phyloP scores from a whole-genome alignment of 2,888 invertebrate genomes.

The Oligia fasciuncula region DNA sequence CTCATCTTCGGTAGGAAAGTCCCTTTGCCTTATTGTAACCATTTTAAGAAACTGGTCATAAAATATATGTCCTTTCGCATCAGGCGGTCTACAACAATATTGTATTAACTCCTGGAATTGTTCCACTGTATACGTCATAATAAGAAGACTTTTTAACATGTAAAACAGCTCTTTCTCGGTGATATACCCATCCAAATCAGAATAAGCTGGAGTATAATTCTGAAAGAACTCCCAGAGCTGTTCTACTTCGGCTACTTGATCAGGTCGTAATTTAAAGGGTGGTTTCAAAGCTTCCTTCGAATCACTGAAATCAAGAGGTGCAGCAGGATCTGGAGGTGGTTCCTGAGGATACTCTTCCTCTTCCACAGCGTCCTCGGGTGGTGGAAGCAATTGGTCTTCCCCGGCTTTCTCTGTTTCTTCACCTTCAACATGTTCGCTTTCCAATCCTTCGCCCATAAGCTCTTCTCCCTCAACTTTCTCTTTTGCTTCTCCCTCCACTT shows the following conservation, averaged over 20 bases:
- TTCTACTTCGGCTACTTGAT: slow-evolving; percentile 84
- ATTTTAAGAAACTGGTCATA: slow-evolving; percentile 85
- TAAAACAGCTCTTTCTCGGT: slow-evolving; percentile 84
- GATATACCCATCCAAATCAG: slow-evolving; percentile 81
- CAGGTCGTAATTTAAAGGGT: slow-evolving; percentile 80
- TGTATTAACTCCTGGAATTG: slow-evolving; percentile 82
- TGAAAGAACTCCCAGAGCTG: slow-evolving; percentile 84
- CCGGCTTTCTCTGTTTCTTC: slow-evolving; percentile 41
- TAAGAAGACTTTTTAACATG: slow-evolving; percentile 81
- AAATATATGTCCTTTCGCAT: slow-evolving; percentile 82
- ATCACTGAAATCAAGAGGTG: slow-evolving; percentile 82
- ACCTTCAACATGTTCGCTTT: slow-evolving; percentile 44
- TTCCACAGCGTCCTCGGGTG: slow-evolving; percentile 71
- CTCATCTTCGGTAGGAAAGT: slow-evolving; percentile 82
- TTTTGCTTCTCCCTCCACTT: slow-evolving; percentile 47
- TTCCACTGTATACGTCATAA: slow-evolving; percentile 84
- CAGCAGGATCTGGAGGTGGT: slow-evolving; percentile 84
- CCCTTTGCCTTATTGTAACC: slow-evolving; percentile 82
- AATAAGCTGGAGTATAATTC: slow-evolving; percentile 84
- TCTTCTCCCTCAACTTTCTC: slow-evolving; percentile 44
- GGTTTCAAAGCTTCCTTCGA: slow-evolving; percentile 82
- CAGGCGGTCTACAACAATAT: slow-evolving; percentile 81
- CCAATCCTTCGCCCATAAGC: slow-evolving; percentile 46
- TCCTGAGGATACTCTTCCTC: slow-evolving; percentile 79
- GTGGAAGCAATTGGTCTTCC: slow-evolving; percentile 60